Base-by-base conservation (phyloP, 2,888 invertebrate genomes). In the Steinernema hermaphroditum region DNA sequence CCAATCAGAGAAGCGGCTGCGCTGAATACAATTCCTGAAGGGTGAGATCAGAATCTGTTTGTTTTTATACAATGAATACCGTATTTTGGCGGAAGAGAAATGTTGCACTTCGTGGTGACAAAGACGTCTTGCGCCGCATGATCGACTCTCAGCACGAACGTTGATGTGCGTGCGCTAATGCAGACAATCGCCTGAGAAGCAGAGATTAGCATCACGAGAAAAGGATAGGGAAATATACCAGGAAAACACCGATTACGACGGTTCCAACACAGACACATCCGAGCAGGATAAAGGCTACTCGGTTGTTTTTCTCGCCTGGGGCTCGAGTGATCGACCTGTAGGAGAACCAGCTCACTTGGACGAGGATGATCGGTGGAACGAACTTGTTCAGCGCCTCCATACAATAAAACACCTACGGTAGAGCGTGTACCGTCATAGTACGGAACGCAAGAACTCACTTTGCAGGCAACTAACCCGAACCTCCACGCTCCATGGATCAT, bases 301-400 rank as follows among this genome's bases (percentile, higher is more conserved):
- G 43, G 27, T 19, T 1, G 43, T 14, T 69, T 22, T 43, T 44
- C 27, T 29, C 22, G 9, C 46, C 69, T 4, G 69, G 43, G 6
- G 32, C 22, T n/a, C 27, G 46, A 22, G 44, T 69, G 69, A 69
- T 69, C 29, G 69, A 76, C 50, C 76, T 72, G 68, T 77, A 76
- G 24, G 79, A 79, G 37, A 76, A 75, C 12, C 79, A 72, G 29
- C 77, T 77, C 69, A 80, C 76, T 41, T 77, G 74, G 16, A 80
- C 78, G n/a, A 80, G 74, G 16, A 75, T 75, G 44, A 80, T 62
- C 1, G 80, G 80, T 37, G 78, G 78, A 9, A 80, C 73, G n/a
- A 80, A 74, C 46, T 80, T 80, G 77, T 80, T 80, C 62, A 80
- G 74, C 16, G 78, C 74, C 46, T 80, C 80, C 57, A 78, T 76